These are phyloP conservation scores for Cottoperca gobio DNA, from an alignment of 2,797 vertebrate species.

Conservation along the genomic window DNA sequence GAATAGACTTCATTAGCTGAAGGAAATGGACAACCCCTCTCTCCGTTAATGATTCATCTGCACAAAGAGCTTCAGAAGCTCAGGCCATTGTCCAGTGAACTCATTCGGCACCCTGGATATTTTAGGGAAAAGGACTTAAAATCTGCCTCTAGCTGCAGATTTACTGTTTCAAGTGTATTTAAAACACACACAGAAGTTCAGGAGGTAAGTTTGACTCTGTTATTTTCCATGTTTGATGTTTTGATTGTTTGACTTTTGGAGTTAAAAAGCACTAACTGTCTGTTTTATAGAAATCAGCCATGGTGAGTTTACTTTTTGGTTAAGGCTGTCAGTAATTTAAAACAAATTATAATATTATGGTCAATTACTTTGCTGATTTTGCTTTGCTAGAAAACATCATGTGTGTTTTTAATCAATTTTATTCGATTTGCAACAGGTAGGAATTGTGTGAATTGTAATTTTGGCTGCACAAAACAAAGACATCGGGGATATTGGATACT, in stretches of 20 bases:
- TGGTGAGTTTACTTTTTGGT: neutral
- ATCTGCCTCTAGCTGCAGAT: constrained; percentile 4
- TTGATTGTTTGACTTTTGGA: constrained; percentile 1
- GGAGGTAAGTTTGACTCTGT: constrained; percentile 61
- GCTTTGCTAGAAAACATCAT: neutral
- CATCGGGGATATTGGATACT: neutral
- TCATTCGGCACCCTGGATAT: constrained; percentile 71
- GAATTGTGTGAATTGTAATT: neutral
- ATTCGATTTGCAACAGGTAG: neutral
- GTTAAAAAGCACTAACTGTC: neutral
- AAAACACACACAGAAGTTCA: neutral
- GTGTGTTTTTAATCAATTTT: neutral
- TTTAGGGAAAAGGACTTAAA: constrained; percentile 52
- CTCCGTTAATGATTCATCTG: constrained; percentile 85
- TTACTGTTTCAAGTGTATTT: neutral
- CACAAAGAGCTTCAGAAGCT: constrained; percentile 56
- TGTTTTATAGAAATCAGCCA: neutral
- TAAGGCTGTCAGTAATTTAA: neutral
- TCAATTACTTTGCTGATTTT: neutral
- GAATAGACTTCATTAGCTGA: constrained; percentile 73
- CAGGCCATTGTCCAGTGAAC: constrained; percentile 59
- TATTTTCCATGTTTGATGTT: constrained; percentile 7
- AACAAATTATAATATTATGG: neutral
- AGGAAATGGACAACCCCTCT: constrained; percentile 82
- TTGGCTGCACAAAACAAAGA: neutral